Evolutionary conservation across 2,888 invertebrate species (phyloP).

Genomic region (Ormia ochracea): DNA sequence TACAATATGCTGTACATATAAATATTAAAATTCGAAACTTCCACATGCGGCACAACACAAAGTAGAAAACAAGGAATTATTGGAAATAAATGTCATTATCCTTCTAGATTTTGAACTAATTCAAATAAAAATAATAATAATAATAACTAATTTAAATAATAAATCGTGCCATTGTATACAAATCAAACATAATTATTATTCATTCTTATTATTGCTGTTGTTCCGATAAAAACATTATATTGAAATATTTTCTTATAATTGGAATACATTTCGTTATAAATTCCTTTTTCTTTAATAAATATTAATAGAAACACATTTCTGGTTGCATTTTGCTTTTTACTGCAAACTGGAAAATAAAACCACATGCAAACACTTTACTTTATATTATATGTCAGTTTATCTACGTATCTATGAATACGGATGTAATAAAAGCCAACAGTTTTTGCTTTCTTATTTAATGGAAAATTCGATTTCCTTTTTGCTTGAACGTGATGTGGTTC

Average conservation of each 20-base stretch:
- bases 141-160: too few species aligned
- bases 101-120: too few species aligned
- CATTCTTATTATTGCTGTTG: background rate
- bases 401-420: background rate
- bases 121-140: too few species aligned
- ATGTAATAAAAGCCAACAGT: background rate
- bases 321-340: background rate
- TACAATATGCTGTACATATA: too few species aligned
- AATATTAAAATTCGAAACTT: too few species aligned
- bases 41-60: too few species aligned
- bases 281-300: slow-evolving; percentile 23
- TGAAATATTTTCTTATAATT: slow-evolving; percentile 22
- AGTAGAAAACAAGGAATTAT: too few species aligned
- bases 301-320: slow-evolving; percentile 35
- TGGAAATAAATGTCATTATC: too few species aligned
- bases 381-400: background rate
- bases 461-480: slow-evolving; percentile 66
- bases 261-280: slow-evolving; percentile 11
- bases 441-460: slow-evolving; percentile 61
- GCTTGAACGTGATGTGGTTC: slow-evolving; percentile 64
- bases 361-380: background rate
- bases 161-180: too few species aligned
- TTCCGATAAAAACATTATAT: background rate
- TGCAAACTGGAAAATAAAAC: background rate
- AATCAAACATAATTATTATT: too few species aligned